These are phyloP conservation scores for Sorex araneus DNA, from an alignment of 2,113 vertebrate genomes.

Conservation along the genomic window DNA sequence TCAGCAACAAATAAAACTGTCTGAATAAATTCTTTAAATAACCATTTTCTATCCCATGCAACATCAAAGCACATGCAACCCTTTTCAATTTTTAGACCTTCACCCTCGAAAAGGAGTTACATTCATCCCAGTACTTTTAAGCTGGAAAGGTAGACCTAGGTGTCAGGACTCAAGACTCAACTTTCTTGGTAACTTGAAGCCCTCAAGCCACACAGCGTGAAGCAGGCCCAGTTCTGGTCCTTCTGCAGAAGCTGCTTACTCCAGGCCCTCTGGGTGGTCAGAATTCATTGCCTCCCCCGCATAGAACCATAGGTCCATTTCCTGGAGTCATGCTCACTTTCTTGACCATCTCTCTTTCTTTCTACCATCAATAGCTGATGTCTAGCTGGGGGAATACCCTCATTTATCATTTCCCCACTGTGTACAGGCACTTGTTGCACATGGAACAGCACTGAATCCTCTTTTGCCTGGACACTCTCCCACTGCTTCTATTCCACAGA, in stretches of 20 bases:
- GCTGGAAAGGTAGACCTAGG: background rate
- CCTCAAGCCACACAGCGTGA: background rate
- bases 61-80: background rate
- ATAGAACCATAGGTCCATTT: background rate
- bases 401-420: no score
- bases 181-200: background rate
- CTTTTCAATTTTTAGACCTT: slow-evolving; percentile 1
- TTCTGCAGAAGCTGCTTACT: background rate
- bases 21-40: background rate
- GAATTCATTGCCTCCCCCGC: background rate
- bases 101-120: background rate
- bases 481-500: background rate
- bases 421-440: background rate
- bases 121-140: background rate
- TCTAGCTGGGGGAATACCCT: background rate
- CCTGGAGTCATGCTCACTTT: background rate
- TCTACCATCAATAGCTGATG: background rate
- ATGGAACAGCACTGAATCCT: background rate
- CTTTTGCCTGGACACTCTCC: background rate
- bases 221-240: background rate
- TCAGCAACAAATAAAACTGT: background rate
- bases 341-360: background rate
- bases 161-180: no score
- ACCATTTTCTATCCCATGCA: background rate
- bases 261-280: background rate